Evolutionary conservation across 2,113 vertebrate genomes (phyloP), one percentile per base, ranked within the genome.

Genomic region (Myiopsitta monachus): DNA sequence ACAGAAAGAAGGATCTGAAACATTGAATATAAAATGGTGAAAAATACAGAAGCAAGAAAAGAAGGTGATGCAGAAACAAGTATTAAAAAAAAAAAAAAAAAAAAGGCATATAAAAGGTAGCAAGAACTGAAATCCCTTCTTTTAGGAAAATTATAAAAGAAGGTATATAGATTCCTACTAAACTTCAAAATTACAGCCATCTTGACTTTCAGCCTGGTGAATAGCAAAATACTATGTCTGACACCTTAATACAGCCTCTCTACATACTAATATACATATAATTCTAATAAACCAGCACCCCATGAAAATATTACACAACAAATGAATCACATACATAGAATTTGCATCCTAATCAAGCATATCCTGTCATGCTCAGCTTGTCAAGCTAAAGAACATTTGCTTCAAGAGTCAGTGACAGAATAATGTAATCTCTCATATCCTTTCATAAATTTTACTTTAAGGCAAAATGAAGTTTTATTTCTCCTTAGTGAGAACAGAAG

Each of bases 311-410:
- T 57, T 51, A 68, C 24, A 55, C 61, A 93, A 78, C 43, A 72
- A 91, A 78, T 39, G 2, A 84, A 76, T 64, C 19, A 5, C 26
- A 91, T 14, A 44, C 30, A 47, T 2, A 51, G 61, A 84, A 84
- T 73, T 46, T 92, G 33, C 67, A 92, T 67, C 46, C 75, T 76
- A 91, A 90, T 66, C 57, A 87, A 75, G 57, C 0, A 0, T 10
- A 94, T 44, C 49, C 38, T 75, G 87, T 78, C 76, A 78, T 28
- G 61, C 46, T 82, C 4, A 1, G 55, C 30, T 93, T 72, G 52
- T 64, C 83, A 90, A 85, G 39, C 61, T 93, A 41, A 92, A 87
- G 47, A 91, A 91, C 18, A 79, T 68, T 57, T 76, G 61, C 69
- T 82, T 95, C 59, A 61, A 67, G 5, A 93, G 49, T 47, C 54